Conservation (phyloP, 1,140 invertebrate species). For the Andricus grossulariae region DNA sequence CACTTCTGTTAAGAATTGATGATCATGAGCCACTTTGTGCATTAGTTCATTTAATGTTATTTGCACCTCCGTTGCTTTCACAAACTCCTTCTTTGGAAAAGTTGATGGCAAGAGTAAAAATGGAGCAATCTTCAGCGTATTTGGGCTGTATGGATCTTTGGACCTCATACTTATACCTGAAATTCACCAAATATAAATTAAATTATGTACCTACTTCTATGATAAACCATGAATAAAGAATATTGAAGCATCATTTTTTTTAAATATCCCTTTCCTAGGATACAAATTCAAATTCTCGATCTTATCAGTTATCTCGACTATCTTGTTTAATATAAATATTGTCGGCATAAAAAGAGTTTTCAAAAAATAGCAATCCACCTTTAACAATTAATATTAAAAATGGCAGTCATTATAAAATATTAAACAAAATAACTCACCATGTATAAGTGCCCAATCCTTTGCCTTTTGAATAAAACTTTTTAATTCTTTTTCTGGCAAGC, state of each 20-base stretch:
- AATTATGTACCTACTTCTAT: not conserved
- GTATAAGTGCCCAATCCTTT: slow-evolving; percentile 90
- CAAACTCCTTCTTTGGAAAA: slow-evolving; percentile 87
- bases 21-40: slow-evolving; percentile 91
- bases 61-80: slow-evolving; percentile 86
- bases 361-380: not conserved
- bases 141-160: slow-evolving; percentile 81
- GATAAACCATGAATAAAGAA: not conserved
- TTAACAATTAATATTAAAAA: slow-evolving; percentile 19
- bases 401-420: not conserved
- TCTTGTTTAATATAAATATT: not conserved
- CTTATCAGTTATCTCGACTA: too few species aligned
- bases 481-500: slow-evolving; percentile 79
- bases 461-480: slow-evolving; percentile 82
- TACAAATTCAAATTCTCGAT: too few species aligned
- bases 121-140: slow-evolving; percentile 86
- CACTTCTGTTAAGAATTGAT: slow-evolving; percentile 85
- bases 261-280: too few species aligned
- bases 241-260: too few species aligned
- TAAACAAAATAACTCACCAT: slow-evolving; percentile 75
- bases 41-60: slow-evolving; percentile 88
- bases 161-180: slow-evolving; percentile 85
- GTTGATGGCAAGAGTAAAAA: slow-evolving; percentile 90
- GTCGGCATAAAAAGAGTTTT: not conserved
- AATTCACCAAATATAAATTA: slow-evolving; percentile 40